Conservation (phyloP, 1,140 invertebrate genomes). For the Aphelenchoides besseyi region DNA sequence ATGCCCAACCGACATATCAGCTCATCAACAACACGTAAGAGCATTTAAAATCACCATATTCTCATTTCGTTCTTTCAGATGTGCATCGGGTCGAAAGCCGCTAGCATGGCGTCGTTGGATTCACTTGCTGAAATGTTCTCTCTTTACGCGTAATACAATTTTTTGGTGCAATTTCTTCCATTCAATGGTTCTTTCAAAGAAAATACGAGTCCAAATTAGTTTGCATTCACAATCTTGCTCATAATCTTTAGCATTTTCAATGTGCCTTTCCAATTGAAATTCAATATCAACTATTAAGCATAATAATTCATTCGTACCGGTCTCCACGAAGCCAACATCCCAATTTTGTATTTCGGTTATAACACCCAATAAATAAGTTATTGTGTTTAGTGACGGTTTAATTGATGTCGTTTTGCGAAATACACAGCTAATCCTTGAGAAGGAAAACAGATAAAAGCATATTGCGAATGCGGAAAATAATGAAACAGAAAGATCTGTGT, state of each 20-base stretch:
- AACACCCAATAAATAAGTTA: background rate
- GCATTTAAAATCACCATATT: background rate
- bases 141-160: conserved; percentile 30
- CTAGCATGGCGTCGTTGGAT: conserved; percentile 52
- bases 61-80: conserved; percentile 21
- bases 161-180: background rate
- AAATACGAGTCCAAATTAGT: background rate
- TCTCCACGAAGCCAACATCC: background rate
- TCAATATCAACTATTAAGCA: conserved; percentile 5
- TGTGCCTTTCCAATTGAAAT: background rate
- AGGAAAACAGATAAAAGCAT: background rate
- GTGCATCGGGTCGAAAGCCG: conserved; percentile 55
- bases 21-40: conserved; percentile 34
- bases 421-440: too few species aligned
- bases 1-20: conserved; percentile 40
- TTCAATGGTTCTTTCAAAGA: too few species aligned
- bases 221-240: background rate
- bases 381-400: background rate
- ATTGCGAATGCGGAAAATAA: background rate
- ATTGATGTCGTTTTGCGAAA: background rate
- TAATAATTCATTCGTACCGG: conserved; percentile 11
- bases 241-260: conserved; percentile 3
- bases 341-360: background rate
- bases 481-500: background rate
- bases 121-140: conserved; percentile 49